Base-by-base conservation (phyloP, 2,888 invertebrate species). In the Agonum fuliginosum region DNA sequence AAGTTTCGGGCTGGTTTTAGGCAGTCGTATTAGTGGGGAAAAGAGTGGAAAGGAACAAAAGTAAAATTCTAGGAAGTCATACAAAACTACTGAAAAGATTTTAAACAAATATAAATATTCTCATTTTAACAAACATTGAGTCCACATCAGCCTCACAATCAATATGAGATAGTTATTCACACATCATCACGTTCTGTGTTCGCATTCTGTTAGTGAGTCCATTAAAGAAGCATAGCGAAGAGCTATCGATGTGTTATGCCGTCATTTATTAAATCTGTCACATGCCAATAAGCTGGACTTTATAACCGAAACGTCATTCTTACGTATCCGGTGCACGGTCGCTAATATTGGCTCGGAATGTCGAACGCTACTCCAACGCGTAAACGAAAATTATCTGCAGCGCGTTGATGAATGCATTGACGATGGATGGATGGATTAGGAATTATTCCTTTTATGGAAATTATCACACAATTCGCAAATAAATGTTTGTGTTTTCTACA, bases 241-340 rank as follows among this genome's bases (percentile, higher is more conserved):
- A 46, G 69, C 24, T 43, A 46, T 69, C 69, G 58, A 62, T 62
- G 27, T 62, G 58, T 62, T 54, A 24, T n/a, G 43, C 51, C 30
- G 73, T 73, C 74, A 74, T 74, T 74, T 74, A 74, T 74, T 74
- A 74, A 74, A 73, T 41, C 73, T 73, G 62, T 74, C 74, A 74
- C 74, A 65, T 74, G 74, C 65, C 74, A 74, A 74, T 74, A 65
- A 74, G 48, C 65, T 34, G 22, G 46, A 65, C 74, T 65, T 34
- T 46, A 65, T 43, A 74, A 72, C 27, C 54, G 34, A 62, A 62
- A 74, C 19, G 58, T 74, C 62, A 65, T 65, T 74, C 62, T 74
- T 62, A 71, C 48, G 71, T 71, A 71, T 71, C 48, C 30, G 34
- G 71, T 71, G 51, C 51, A 30, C 30, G 34, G 71, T 24, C 43